Percentiles rank a stretch among this genome's conserved stretches.
These are phyloP conservation scores for Telenomus remus DNA, from an alignment of 1,140 invertebrate species.

Conservation along the genomic window DNA sequence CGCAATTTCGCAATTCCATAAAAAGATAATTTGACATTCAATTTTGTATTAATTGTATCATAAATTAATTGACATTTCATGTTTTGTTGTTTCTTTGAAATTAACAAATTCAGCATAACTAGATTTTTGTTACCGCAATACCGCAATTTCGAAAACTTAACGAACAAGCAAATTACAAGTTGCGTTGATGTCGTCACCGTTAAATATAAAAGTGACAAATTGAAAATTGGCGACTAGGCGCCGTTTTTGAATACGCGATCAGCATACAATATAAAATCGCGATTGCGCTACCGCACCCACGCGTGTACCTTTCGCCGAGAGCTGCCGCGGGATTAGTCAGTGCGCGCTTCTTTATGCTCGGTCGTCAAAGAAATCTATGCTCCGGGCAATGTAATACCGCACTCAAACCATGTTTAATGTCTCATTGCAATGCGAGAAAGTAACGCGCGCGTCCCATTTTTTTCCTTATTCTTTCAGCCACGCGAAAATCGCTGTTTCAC, in stretches of 20 bases:
- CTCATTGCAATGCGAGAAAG: constrained; percentile 39
- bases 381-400: constrained; percentile 15
- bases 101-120: not conserved
- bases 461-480: constrained; percentile 28
- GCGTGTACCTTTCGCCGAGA: constrained; percentile 22
- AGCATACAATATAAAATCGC: constrained; percentile 13
- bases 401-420: constrained; percentile 11
- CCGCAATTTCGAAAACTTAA: no score
- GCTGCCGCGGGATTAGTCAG: constrained; percentile 24
- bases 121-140: no score
- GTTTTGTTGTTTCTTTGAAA: no score
- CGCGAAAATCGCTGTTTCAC: constrained; percentile 28
- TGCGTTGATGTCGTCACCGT: not conserved
- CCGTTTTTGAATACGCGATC: constrained; percentile 3
- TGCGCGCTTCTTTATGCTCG: constrained; percentile 15
- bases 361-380: constrained; percentile 28
- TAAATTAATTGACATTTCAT: not conserved
- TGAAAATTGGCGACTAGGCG: not conserved
- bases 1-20: no score
- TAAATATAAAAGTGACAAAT: not conserved
- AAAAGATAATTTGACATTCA: not conserved
- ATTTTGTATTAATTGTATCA: not conserved
- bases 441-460: constrained; percentile 32
- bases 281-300: constrained; percentile 24
- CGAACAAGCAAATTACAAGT: not conserved